These are phyloP conservation scores for Drosophila lacertosa DNA, from an alignment of 1,140 invertebrate genomes.

Conservation along the genomic window DNA sequence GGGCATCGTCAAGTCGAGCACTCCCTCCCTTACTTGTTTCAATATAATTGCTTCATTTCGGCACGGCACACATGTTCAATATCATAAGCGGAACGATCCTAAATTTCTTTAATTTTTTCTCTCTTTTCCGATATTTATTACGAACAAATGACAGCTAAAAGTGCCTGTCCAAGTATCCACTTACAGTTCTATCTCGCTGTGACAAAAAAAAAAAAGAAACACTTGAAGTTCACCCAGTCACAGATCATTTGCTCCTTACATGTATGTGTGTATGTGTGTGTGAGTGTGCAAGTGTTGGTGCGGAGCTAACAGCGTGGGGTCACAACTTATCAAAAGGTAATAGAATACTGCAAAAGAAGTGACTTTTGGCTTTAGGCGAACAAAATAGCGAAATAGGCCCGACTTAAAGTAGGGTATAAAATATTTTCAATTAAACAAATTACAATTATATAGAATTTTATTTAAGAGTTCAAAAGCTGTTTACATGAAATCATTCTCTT, in stretches of 20 bases:
- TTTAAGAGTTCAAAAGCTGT: too few relatives aligned
- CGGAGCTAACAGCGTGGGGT: conserved; percentile 6
- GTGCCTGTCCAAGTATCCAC: conserved; percentile 65
- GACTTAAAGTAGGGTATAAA: too few relatives aligned
- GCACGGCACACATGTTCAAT: conserved; percentile 34
- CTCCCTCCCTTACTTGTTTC: background rate
- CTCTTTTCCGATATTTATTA: conserved; percentile 60
- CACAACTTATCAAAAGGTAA: background rate
- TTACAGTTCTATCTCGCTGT: conserved; percentile 47
- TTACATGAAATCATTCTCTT: too few relatives aligned
- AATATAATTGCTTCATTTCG: conserved; percentile 70
- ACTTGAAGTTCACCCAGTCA: conserved; percentile 36
- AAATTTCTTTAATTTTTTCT: conserved; percentile 13
- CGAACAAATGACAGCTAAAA: conserved; percentile 68
- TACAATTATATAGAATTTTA: too few relatives aligned
- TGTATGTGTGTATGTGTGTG: conserved; percentile 4
- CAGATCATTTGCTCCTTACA: conserved; percentile 38
- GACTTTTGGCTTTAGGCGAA: too few relatives aligned
- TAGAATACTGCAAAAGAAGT: background rate
- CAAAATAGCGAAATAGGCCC: too few relatives aligned
- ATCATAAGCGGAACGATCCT: conserved; percentile 46
- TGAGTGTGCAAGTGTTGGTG: background rate
- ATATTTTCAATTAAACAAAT: too few relatives aligned
- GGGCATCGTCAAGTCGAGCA: background rate
- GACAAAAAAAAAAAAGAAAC: too few relatives aligned